Conservation (phyloP, 2,888 invertebrate species). For the Cancer borealis region DNA sequence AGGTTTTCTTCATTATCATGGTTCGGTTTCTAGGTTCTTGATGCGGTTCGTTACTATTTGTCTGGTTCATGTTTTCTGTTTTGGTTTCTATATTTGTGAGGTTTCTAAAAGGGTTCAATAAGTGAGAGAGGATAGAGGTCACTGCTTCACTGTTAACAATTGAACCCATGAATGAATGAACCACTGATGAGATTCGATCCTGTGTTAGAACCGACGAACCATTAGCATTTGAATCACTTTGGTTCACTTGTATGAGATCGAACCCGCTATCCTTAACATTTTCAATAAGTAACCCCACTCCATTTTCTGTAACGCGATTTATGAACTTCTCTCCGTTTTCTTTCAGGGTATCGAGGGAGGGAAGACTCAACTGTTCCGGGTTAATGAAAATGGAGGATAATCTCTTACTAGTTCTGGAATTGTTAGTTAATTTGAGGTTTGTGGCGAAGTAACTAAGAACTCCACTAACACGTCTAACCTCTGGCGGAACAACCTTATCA, state of each 20-base stretch:
- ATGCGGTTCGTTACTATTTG: background rate
- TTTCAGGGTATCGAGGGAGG: background rate
- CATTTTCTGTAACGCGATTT: background rate
- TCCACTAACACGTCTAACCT: background rate
- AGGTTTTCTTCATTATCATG: background rate
- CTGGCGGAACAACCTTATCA: slow-evolving; percentile 29
- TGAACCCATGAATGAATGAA: slow-evolving; percentile 24
- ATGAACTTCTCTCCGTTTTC: background rate
- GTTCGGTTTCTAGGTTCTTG: background rate
- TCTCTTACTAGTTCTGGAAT: background rate
- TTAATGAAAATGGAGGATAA: background rate
- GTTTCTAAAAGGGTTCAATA: background rate
- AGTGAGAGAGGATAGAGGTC: background rate
- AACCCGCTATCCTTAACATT: background rate
- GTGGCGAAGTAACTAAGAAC: background rate
- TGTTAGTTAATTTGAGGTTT: background rate
- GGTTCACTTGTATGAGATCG: slow-evolving; percentile 6
- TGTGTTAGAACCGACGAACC: background rate
- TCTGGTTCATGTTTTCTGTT: background rate
- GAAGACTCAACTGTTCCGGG: background rate
- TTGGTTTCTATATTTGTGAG: background rate
- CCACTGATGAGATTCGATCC: background rate
- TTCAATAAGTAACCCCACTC: background rate
- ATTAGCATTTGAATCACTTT: background rate
- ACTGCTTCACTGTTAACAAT: background rate